phyloP scores from a whole-genome alignment of 2,113 vertebrate species.

The Aegithalos caudatus region DNA sequence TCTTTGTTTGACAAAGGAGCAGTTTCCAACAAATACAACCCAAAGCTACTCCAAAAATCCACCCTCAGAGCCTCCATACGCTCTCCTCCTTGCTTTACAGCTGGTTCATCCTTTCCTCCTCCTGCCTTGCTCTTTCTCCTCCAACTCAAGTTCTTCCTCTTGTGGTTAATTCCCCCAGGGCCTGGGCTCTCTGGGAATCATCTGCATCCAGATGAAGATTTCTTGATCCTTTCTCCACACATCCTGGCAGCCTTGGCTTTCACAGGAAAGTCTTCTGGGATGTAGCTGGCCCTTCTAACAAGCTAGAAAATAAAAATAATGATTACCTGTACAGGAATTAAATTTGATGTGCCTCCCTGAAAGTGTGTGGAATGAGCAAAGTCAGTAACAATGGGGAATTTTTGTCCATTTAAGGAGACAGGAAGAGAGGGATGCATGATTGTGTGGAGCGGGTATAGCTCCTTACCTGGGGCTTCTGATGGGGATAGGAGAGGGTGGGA shows the following conservation, averaged over 20 bases:
- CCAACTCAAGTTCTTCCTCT: not conserved
- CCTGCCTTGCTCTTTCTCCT: not conserved
- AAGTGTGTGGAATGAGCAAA: not conserved
- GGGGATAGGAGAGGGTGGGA: not conserved
- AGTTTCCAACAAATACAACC: not conserved
- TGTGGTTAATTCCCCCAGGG: not conserved
- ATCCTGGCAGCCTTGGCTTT: not conserved
- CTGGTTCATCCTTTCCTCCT: not conserved
- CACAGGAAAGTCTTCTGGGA: not conserved
- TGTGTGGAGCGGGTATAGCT: not conserved
- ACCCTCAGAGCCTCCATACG: not conserved
- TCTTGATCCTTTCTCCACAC: not conserved
- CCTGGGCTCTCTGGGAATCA: not conserved
- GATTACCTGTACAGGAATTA: not conserved
- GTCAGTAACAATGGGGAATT: not conserved
- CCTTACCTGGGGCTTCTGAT: not conserved
- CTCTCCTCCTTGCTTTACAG: not conserved
- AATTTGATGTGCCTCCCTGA: not conserved
- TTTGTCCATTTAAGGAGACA: not conserved
- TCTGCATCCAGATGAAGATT: not conserved
- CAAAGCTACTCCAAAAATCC: not conserved
- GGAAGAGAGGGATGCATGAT: fast-evolving
- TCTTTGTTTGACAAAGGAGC: not conserved
- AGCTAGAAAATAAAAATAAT: not conserved
- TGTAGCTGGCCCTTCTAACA: not conserved